Conservation (phyloP, 2,888 invertebrate genomes). For the Cecidostiba fungosa region DNA sequence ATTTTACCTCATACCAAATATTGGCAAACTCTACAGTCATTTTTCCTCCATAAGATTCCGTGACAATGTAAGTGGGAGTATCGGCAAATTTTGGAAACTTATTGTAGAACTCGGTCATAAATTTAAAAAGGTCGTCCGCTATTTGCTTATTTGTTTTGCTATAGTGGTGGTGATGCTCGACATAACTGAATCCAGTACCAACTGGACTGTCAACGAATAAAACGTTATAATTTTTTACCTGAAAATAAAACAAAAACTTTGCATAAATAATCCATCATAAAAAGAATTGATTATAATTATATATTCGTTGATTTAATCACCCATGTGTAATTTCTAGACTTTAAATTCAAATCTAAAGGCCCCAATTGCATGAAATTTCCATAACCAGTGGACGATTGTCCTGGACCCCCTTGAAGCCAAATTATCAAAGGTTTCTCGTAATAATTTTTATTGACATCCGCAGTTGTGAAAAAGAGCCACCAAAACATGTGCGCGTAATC, state of each 20-base stretch:
- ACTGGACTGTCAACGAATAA: slow-evolving; percentile 95
- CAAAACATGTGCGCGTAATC: slow-evolving; percentile 81
- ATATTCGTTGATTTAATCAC: background rate
- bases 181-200: slow-evolving; percentile 93
- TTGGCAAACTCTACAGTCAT: slow-evolving; percentile 93
- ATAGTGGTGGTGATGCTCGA: slow-evolving; percentile 82
- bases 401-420: slow-evolving; percentile 83
- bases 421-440: slow-evolving; percentile 81
- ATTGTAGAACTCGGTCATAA: slow-evolving; percentile 87
- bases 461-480: slow-evolving; percentile 81
- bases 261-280: background rate
- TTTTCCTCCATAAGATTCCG: slow-evolving; percentile 96
- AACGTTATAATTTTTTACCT: slow-evolving; percentile 87
- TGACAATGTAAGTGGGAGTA: slow-evolving; percentile 91
- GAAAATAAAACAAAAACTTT: slow-evolving; percentile 76
- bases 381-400: slow-evolving; percentile 82
- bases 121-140: slow-evolving; percentile 87
- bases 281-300: background rate
- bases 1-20: slow-evolving; percentile 82
- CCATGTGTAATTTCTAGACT: slow-evolving; percentile 16
- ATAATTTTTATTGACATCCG: slow-evolving; percentile 71
- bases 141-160: slow-evolving; percentile 83
- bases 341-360: slow-evolving; percentile 67
- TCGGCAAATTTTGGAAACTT: slow-evolving; percentile 87
- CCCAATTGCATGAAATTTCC: slow-evolving; percentile 84